Evolutionary conservation across 2,113 vertebrate species (phyloP).

Genomic region (Lethenteron reissneri): DNA sequence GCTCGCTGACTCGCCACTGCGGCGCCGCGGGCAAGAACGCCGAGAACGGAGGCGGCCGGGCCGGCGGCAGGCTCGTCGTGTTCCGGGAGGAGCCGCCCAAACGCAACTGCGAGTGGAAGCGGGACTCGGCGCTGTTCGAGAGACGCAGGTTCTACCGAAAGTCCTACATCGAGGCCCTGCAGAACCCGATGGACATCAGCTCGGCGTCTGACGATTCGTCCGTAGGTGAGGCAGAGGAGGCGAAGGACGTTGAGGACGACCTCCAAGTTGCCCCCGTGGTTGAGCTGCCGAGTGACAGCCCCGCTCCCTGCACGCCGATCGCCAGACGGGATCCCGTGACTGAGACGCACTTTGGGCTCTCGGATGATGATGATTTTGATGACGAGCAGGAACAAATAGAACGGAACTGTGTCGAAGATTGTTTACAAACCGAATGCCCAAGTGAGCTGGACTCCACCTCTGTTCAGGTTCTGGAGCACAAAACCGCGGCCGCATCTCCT

Average conservation of each 20-base stretch:
- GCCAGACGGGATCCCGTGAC: no score
- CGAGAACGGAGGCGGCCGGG: constrained; percentile 16
- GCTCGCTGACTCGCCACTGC: neutral
- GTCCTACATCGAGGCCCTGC: constrained; percentile 50
- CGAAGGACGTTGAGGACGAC: neutral
- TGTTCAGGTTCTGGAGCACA: no score
- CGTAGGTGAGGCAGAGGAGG: constrained; percentile 22
- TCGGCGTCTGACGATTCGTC: constrained; percentile 40
- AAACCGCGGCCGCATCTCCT: no score
- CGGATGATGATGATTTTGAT: no score
- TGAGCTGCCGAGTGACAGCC: no score
- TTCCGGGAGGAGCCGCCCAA: constrained; percentile 25
- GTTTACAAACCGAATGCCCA: no score
- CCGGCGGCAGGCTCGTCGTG: constrained; percentile 22
- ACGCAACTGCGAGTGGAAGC: constrained; percentile 19
- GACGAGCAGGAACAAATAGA: no score
- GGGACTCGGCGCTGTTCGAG: constrained; percentile 28
- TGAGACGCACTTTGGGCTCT: no score
- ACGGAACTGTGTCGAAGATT: no score
- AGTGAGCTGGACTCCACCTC: no score
- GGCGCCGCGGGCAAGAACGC: constrained; percentile 3
- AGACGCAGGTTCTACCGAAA: constrained; percentile 37
- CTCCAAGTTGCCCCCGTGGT: no score
- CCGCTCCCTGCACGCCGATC: no score
- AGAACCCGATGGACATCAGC: constrained; percentile 44